Base-by-base conservation (phyloP, 2,797 vertebrate genomes). In the Eptatretus atami region DNA sequence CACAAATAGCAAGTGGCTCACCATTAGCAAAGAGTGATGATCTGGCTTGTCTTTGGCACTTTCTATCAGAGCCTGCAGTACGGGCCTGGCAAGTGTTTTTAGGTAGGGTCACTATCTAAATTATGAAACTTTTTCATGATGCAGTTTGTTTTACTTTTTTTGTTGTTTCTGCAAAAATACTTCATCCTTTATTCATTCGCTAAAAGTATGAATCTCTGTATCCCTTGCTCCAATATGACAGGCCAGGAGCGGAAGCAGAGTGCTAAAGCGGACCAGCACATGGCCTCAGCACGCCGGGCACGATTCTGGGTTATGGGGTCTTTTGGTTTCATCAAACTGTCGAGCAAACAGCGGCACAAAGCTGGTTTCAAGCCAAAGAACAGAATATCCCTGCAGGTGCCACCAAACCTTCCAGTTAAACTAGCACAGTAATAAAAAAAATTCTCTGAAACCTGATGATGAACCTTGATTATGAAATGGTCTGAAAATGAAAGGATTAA, bases 81-180 rank as follows among this genome's bases (percentile, higher is more conserved):
- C 88, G 87, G 72, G 86, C 81, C 73, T 98, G 92, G 92, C 92
- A 96, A 72, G 95, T 81, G 72, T 86, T 96, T 69, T 73, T 98
- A 63, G 81, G 92, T 96, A 67, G 81, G 81, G 63, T 44, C 11
- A 9, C 44, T 12, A 14, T 1, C 31, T 44, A 8, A 44, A 44
- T 44, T 44, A 44, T 54, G 11, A n/a, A 6, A 54, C 5, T n/a
- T 24, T 60, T n/a, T 60, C 31, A 14, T 31, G 11, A 25, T 10
- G 6, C 14, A 44, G 31, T 44, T 44, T 44, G 31, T 57, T 63
- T 57, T 15, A 11, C 52, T 14, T 52, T 24, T 24, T 60, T 60
- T 60, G 19, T 63, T 13, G 24, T 19, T 19, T 19, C 19, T 19
- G 24, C 61, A 13, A 64, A 13, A 52, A 19, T 63, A 44, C 10